These are phyloP conservation scores for Phasianus colchicus DNA, from an alignment of 2,113 vertebrate genomes.

Conservation along the genomic window DNA sequence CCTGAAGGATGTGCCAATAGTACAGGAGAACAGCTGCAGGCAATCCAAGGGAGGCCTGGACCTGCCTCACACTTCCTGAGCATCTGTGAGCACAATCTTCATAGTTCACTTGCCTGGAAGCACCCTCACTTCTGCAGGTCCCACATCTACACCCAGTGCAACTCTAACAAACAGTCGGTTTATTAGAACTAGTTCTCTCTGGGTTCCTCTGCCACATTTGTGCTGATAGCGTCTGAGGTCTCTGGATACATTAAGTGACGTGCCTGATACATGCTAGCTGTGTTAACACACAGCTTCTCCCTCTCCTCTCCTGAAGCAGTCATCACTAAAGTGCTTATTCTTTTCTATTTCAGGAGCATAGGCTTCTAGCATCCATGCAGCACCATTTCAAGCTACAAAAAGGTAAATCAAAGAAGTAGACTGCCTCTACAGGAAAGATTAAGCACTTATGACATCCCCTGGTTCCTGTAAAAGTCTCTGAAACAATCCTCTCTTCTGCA, in stretches of 20 bases:
- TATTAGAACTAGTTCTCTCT: not conserved
- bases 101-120: not conserved
- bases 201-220: not conserved
- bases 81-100: not conserved
- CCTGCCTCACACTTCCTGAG: not conserved
- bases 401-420: not conserved
- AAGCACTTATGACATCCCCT: not conserved
- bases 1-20: not conserved
- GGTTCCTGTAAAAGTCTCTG: not conserved
- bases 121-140: not conserved
- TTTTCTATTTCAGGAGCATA: conserved; percentile 48
- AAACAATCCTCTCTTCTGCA: not conserved
- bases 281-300: too few species aligned
- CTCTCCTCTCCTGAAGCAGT: conserved; percentile 23
- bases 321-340: not conserved
- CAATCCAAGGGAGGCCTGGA: not conserved
- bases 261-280: conserved; percentile 59
- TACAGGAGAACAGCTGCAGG: not conserved
- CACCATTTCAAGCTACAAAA: not conserved
- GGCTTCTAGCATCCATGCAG: conserved; percentile 28
- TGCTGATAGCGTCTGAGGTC: not conserved
- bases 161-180: not conserved
- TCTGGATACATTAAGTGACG: conserved; percentile 11
- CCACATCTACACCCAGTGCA: not conserved
- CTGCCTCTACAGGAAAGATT: not conserved